Base-by-base conservation (phyloP, 2,113 vertebrate species). In the Oxyura jamaicensis region DNA sequence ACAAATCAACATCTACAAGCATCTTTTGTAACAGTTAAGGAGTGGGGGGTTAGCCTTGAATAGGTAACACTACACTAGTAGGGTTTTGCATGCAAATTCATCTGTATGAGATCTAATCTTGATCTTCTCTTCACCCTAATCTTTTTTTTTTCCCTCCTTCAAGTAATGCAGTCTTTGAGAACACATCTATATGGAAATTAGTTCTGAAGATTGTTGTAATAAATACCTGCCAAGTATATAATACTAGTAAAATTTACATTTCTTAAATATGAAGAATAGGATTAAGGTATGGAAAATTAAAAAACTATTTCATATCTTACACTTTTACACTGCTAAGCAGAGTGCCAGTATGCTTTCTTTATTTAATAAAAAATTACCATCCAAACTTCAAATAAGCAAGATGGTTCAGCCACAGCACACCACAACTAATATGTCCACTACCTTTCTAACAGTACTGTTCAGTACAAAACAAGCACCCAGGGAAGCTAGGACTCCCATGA, bases 111-210 rank as follows among this genome's bases (percentile, higher is more conserved):
- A 77, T 50, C 66, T 75, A 62, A 83, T 67, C 41, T 77, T 69
- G 20, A 75, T 86, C 25, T 68, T 69, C 26, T 88, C 35, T 87
- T 83, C 48, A 78, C 48, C 11, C 44, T 50, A 81, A 65, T 33
- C 12, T 65, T 75, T 91, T 62, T 52, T 55, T 18, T 44, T 53
- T 39, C 16, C 17, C 29, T 55, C 41, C 50, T 42, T 23, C 1
- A 58, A 71, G 52, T 71, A 71, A 55, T 71, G 36, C 72, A 73
- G 29, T 50, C 35, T 79, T 12, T 35, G 31, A 81, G 72, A 95
- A 76, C 36, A 85, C 52, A 79, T 56, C 26, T 83, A 35, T 65
- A 95, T 42, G 35, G 74, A 96, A 97, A 96, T 79, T 25, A 10
- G 5, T 46, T 74, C 31, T 63, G 68, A 74, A 63, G 20, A 50